phyloP scores from a whole-genome alignment of 2,113 vertebrate species.

The Boleophthalmus pectinirostris region DNA sequence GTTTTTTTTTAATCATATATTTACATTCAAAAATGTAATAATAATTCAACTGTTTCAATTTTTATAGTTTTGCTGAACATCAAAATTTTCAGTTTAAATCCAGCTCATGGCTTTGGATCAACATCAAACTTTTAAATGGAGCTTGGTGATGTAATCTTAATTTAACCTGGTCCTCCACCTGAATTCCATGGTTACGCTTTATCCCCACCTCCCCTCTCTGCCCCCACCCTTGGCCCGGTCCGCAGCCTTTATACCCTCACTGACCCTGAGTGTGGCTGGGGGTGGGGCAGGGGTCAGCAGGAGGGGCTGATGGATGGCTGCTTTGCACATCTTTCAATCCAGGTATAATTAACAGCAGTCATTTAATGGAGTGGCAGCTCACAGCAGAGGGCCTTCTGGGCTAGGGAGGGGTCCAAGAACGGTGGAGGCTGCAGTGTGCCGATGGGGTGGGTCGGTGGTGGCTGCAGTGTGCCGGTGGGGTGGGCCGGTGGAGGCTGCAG shows the following conservation, averaged over 20 bases:
- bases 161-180: background rate
- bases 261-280: background rate
- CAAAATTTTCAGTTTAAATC: too few species aligned
- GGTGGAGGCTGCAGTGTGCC: slow-evolving; percentile 61
- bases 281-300: background rate
- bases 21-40: too few species aligned
- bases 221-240: background rate
- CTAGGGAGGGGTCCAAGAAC: slow-evolving; percentile 68
- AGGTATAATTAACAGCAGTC: slow-evolving; percentile 83
- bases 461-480: slow-evolving; percentile 3
- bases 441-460: slow-evolving; percentile 47
- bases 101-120: too few species aligned
- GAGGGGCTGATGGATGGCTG: slow-evolving; percentile 44
- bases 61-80: too few species aligned
- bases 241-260: background rate
- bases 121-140: too few species aligned
- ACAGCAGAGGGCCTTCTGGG: slow-evolving; percentile 66
- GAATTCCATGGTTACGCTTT: background rate
- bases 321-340: slow-evolving; percentile 54
- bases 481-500: slow-evolving; percentile 65
- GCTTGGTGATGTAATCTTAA: too few species aligned
- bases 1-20: too few species aligned
- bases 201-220: background rate
- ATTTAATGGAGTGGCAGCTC: slow-evolving; percentile 77
- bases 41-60: too few species aligned